Evolutionary conservation across 2,888 invertebrate species (phyloP).

Genomic region (Dasysyrphus albostriatus): DNA sequence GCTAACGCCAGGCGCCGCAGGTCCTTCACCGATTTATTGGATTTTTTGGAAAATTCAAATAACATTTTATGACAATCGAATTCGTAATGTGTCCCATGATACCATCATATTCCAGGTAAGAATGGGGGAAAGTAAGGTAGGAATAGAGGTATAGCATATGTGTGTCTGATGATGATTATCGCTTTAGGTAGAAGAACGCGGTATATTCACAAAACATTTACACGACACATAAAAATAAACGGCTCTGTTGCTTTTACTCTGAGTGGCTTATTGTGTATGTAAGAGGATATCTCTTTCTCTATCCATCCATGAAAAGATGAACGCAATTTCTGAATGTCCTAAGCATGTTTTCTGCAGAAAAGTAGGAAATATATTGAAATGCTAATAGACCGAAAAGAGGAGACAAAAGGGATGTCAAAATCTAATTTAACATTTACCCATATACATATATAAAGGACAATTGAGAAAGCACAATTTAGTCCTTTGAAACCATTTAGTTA

Average conservation of each 20-base stretch:
- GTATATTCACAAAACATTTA: conserved; percentile 73
- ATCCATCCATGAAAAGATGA: not conserved
- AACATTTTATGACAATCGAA: conserved; percentile 70
- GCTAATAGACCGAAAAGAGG: conserved; percentile 22
- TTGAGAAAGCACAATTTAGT: conserved; percentile 55
- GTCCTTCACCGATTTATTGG: conserved; percentile 58
- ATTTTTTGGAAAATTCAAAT: conserved; percentile 67
- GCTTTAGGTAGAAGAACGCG: conserved; percentile 61
- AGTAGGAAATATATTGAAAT: conserved; percentile 14
- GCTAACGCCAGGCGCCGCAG: not conserved
- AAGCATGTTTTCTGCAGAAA: not conserved
- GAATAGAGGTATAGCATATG: conserved; percentile 9
- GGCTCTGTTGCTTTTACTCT: conserved; percentile 66
- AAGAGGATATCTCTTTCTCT: not conserved
- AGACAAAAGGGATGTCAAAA: conserved; percentile 44
- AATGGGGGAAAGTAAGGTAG: not conserved
- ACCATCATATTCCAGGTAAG: not conserved
- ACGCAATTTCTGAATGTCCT: conserved; percentile 2
- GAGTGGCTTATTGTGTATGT: conserved; percentile 18
- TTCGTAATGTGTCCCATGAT: conserved; percentile 50
- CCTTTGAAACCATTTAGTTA: conserved; percentile 63
- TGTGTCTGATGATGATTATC: conserved; percentile 54
- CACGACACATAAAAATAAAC: conserved; percentile 73
- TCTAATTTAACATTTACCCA: conserved; percentile 68
- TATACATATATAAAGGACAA: conserved; percentile 24